Evolutionary conservation across 2,797 vertebrate genomes (phyloP).

Genomic region (Falco biarmicus): DNA sequence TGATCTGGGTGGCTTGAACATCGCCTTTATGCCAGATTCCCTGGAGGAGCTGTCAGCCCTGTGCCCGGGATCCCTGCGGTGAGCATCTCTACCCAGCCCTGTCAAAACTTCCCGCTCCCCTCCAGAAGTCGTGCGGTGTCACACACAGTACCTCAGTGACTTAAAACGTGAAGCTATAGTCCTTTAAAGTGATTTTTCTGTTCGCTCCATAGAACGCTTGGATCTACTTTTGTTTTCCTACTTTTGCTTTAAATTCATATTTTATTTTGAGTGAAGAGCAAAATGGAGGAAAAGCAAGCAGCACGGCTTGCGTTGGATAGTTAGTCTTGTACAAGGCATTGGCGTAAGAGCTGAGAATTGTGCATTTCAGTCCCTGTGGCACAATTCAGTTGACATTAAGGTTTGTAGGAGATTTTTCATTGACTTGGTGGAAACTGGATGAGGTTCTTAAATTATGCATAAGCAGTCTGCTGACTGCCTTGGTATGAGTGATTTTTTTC

Average conservation of each 20-base stretch:
- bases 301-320: neutral
- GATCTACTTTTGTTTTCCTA: neutral
- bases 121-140: accelerated
- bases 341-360: neutral
- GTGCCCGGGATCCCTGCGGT: neutral
- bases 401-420: neutral
- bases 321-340: neutral
- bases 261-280: neutral
- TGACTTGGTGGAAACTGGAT: neutral
- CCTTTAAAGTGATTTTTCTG: neutral
- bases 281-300: neutral
- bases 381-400: neutral
- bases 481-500: neutral
- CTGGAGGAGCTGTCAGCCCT: neutral
- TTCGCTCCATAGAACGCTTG: neutral
- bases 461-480: neutral
- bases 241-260: neutral
- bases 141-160: neutral
- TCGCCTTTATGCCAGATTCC: neutral
- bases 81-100: neutral
- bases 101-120: neutral
- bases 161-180: accelerated
- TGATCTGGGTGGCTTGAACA: neutral
- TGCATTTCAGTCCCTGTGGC: neutral
- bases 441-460: slow-evolving; percentile 25